A percentile compares a stretch with the other conserved stretches of the same genome.
phyloP scores from a whole-genome alignment of 2,797 vertebrate genomes.

The Lophotriccus pileatus region DNA sequence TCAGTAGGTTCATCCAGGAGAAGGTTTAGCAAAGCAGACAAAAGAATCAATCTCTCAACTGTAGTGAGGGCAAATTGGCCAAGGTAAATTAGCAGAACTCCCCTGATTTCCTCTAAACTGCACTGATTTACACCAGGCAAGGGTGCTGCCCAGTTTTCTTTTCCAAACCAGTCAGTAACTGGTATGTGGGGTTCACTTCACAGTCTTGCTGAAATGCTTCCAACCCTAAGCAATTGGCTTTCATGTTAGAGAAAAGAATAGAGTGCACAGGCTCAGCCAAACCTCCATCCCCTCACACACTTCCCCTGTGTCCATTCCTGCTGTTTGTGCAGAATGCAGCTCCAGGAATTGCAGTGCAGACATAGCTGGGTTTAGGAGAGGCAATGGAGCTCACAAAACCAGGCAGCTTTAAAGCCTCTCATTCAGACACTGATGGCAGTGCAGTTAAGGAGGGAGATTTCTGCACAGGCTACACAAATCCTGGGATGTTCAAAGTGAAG shows the following conservation, averaged over 20 bases:
- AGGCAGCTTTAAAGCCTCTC: not conserved
- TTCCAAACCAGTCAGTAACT: not conserved
- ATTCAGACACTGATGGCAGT: not conserved
- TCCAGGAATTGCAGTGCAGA: not conserved
- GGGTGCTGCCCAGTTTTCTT: not conserved
- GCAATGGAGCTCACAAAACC: not conserved
- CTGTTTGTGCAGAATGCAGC: not conserved
- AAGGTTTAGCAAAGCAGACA: slow-evolving; percentile 7
- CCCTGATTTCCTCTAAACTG: not conserved
- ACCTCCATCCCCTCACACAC: not conserved
- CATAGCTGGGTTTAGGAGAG: not conserved
- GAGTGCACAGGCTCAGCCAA: not conserved
- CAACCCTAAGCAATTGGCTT: not conserved
- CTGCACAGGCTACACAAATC: not conserved
- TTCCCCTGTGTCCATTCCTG: not conserved
- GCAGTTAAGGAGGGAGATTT: not conserved
- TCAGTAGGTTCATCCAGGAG: not conserved
- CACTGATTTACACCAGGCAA: not conserved
- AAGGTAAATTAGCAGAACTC: not conserved
- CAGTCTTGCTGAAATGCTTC: not conserved
- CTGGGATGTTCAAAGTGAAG: not conserved
- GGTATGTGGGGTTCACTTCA: not conserved
- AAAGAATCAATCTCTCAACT: slow-evolving; percentile 14
- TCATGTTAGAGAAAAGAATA: not conserved
- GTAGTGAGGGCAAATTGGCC: not conserved